phyloP scores from a whole-genome alignment of 2,113 vertebrate genomes.

The Romanogobio albipinnatus region DNA sequence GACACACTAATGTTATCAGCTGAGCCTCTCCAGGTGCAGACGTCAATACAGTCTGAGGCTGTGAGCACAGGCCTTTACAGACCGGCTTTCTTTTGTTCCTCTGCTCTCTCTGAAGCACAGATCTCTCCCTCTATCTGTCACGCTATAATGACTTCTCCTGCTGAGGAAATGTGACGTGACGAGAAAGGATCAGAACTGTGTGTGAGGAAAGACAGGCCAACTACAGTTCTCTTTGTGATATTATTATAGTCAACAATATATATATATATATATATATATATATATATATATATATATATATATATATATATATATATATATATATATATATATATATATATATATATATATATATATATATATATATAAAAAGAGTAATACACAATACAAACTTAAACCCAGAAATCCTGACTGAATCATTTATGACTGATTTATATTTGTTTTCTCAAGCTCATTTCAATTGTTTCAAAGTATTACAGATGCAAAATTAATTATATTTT shows the following conservation, averaged over 20 bases:
- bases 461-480: neutral
- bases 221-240: constrained; percentile 4
- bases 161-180: constrained; percentile 13
- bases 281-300: too few species aligned
- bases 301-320: too few species aligned
- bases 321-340: too few species aligned
- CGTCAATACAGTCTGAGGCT: constrained; percentile 13
- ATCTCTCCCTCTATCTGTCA: constrained; percentile 24
- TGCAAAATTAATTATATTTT: neutral
- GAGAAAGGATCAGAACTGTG: constrained; percentile 1
- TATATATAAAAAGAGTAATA: neutral
- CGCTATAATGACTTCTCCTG: constrained; percentile 34
- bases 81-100: constrained; percentile 22
- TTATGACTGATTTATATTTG: neutral
- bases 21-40: constrained; percentile 45
- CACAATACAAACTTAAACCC: neutral
- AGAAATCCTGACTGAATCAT: neutral
- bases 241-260: neutral
- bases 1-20: constrained; percentile 3
- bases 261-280: too few species aligned
- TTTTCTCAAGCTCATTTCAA: neutral
- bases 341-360: too few species aligned
- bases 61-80: neutral
- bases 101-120: neutral
- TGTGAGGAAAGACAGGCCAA: neutral